A percentile compares a stretch with the other conserved stretches of the same genome.
phyloP scores from a whole-genome alignment of 2,888 invertebrate species.

The Synanthedon myopaeformis region DNA sequence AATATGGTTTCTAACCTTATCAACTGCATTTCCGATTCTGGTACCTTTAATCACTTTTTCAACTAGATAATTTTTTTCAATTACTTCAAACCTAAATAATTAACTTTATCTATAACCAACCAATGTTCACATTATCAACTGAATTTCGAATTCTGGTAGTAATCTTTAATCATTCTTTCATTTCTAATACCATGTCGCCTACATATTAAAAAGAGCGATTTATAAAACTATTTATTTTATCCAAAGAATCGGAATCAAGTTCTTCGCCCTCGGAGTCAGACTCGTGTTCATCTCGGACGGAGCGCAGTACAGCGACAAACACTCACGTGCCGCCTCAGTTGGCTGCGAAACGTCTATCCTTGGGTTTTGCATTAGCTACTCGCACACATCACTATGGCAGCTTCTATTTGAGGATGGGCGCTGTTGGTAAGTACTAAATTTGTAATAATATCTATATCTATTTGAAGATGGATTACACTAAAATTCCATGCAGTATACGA shows the following conservation, averaged over 20 bases:
- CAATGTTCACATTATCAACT: too few species aligned
- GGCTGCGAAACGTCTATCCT: conserved; percentile 57
- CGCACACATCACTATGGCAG: conserved; percentile 87
- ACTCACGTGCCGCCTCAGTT: conserved; percentile 43
- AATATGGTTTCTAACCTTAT: too few species aligned
- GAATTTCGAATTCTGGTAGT: too few species aligned
- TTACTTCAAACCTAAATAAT: too few species aligned
- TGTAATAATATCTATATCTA: too few species aligned
- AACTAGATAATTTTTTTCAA: too few species aligned
- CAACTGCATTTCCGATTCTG: too few species aligned
- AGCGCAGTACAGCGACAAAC: conserved; percentile 67
- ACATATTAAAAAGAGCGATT: not conserved
- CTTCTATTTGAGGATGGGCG: conserved; percentile 93
- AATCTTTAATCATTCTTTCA: too few species aligned
- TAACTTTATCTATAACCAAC: too few species aligned
- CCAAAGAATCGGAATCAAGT: conserved; percentile 48
- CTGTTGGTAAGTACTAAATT: conserved; percentile 76
- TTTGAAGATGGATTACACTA: too few species aligned
- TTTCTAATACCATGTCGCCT: not conserved
- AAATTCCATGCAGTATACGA: too few species aligned
- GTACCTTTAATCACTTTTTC: too few species aligned
- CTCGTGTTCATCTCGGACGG: conserved; percentile 66
- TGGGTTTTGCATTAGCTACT: conserved; percentile 61
- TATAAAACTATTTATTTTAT: conserved; percentile 7
- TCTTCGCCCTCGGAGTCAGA: conserved; percentile 58